phyloP scores from a whole-genome alignment of 1,140 invertebrate species.

The Phthorimaea operculella region DNA sequence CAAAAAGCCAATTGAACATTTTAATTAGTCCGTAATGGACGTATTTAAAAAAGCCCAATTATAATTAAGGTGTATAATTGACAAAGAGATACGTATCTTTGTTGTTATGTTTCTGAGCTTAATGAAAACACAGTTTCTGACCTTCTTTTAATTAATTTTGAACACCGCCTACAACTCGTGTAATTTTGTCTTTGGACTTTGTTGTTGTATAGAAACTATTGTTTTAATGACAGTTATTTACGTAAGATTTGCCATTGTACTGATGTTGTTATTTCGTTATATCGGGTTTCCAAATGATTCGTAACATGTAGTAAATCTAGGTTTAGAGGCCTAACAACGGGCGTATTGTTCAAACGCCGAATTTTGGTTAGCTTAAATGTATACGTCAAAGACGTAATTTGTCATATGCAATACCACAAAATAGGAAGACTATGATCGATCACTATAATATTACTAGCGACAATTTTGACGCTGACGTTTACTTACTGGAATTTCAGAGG shows the following conservation, averaged over 20 bases:
- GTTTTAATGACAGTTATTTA: constrained; percentile 4
- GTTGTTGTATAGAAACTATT: neutral
- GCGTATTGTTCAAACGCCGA: no score
- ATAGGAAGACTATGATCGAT: no score
- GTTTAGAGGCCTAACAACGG: no score
- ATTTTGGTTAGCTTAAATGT: no score
- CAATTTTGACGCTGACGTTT: no score
- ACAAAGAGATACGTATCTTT: constrained; percentile 41
- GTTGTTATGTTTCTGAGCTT: constrained; percentile 21
- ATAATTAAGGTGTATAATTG: constrained; percentile 34
- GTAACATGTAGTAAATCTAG: neutral
- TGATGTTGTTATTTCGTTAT: neutral
- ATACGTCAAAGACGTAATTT: no score
- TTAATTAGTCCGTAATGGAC: neutral
- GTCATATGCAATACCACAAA: no score
- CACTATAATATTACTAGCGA: no score
- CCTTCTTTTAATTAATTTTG: constrained; percentile 16
- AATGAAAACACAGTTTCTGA: constrained; percentile 22
- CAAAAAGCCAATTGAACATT: constrained; percentile 22
- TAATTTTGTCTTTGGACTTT: constrained; percentile 2
- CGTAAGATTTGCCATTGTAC: neutral
- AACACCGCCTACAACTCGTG: neutral
- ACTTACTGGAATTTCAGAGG: no score
- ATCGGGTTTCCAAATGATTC: neutral
- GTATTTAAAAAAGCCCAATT: neutral